These are phyloP conservation scores for Ciconia stormi DNA, from an alignment of 2,113 vertebrate genomes.

Conservation along the genomic window DNA sequence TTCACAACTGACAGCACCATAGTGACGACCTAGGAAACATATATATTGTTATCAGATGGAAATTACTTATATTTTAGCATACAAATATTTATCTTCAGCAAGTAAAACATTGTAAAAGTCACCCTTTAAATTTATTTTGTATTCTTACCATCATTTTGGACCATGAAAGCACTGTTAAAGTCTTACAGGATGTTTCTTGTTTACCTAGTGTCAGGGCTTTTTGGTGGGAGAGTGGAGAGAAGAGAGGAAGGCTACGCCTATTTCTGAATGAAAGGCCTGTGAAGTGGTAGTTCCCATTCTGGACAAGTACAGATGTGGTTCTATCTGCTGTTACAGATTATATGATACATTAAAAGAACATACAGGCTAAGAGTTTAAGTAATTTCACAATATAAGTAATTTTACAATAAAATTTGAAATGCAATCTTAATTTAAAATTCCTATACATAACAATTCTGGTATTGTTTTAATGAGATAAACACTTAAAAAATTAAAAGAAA, in stretches of 20 bases:
- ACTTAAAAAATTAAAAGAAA: neutral
- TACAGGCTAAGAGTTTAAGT: neutral
- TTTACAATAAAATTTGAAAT: neutral
- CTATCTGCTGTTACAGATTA: neutral
- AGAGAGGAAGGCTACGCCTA: neutral
- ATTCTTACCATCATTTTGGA: neutral
- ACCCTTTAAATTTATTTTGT: neutral
- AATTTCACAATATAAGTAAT: neutral
- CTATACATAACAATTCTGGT: neutral
- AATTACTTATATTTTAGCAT: neutral
- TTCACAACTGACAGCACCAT: conserved; percentile 97
- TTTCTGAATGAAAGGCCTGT: neutral
- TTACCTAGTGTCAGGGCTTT: neutral
- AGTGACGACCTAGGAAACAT: conserved; percentile 87
- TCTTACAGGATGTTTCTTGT: neutral
- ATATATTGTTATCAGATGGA: neutral
- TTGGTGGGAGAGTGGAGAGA: neutral
- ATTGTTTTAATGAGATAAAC: neutral
- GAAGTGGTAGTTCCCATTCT: neutral
- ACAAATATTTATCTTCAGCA: neutral
- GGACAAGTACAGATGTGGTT: neutral
- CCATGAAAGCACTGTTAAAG: neutral
- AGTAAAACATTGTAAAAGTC: neutral
- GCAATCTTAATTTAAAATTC: neutral
- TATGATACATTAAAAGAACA: neutral